A percentile compares a stretch with the other conserved stretches of the same genome.
Conservation (phyloP, 2,888 invertebrate genomes). For the Ichneumoninae sp. region DNA sequence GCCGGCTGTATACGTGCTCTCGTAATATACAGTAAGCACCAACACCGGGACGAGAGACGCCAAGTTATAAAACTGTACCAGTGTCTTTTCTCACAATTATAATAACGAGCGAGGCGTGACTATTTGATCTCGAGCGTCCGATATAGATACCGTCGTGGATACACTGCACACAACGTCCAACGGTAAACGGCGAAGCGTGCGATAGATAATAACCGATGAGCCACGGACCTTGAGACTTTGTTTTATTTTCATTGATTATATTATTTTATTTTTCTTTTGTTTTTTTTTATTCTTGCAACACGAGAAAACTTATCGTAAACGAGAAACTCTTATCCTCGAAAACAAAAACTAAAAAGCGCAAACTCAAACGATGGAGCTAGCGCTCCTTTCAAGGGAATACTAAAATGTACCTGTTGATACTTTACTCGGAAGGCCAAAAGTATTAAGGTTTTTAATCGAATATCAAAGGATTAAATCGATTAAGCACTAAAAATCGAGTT, state of each 20-base stretch:
- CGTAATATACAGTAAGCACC: not conserved
- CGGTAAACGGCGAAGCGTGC: constrained; percentile 27
- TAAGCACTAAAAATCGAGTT: not conserved
- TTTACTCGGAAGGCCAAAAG: not conserved
- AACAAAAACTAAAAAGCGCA: not conserved
- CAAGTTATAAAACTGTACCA: constrained; percentile 12
- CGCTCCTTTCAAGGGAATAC: not conserved
- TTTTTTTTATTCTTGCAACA: not conserved
- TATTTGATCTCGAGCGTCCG: constrained; percentile 28
- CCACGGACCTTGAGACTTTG: constrained; percentile 10
- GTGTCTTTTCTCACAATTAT: constrained; percentile 35
- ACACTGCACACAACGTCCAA: not conserved
- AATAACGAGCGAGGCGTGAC: constrained; percentile 35
- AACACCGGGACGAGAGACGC: not conserved
- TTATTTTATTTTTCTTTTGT: not conserved
- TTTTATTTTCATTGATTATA: constrained; percentile 6
- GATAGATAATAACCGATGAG: constrained; percentile 29
- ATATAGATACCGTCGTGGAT: constrained; percentile 6
- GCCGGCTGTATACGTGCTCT: not conserved
- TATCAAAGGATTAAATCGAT: not conserved
- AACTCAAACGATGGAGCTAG: not conserved
- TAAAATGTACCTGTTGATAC: not conserved
- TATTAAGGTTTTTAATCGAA: not conserved
- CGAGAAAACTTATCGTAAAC: not conserved
- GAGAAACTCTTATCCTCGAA: not conserved